phyloP scores from a whole-genome alignment of 2,113 vertebrate species.

The Tetraodon nigroviridis region DNA sequence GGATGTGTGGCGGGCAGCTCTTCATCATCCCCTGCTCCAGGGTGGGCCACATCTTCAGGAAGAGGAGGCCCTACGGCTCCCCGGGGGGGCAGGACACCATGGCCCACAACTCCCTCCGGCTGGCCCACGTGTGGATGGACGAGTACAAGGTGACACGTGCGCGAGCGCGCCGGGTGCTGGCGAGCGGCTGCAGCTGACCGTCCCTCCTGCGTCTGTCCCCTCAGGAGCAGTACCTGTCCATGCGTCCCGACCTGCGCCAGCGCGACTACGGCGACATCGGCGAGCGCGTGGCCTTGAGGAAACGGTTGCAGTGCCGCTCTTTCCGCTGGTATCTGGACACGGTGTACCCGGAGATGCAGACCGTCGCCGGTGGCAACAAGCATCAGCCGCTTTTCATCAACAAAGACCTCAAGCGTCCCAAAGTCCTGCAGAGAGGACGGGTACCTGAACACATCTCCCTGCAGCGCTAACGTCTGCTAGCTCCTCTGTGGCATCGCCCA shows the following conservation, averaged over 20 bases:
- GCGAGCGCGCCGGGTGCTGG: not conserved
- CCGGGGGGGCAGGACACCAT: constrained; percentile 94
- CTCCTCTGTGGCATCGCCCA: not conserved
- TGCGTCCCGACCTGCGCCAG: constrained; percentile 85
- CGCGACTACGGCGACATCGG: constrained; percentile 85
- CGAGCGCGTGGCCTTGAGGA: constrained; percentile 82
- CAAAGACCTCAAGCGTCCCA: constrained; percentile 82
- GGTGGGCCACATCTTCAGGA: constrained; percentile 97
- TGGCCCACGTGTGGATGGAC: constrained; percentile 96
- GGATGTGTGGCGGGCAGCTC: constrained; percentile 95
- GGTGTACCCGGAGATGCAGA: constrained; percentile 94
- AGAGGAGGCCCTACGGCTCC: constrained; percentile 90
- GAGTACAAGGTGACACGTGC: constrained; percentile 84
- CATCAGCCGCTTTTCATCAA: constrained; percentile 81
- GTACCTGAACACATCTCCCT: constrained; percentile 65
- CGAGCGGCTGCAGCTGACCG: not conserved
- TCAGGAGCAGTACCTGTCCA: constrained; percentile 92
- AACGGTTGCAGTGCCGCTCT: constrained; percentile 81
- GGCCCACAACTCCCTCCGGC: constrained; percentile 90
- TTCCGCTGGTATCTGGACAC: constrained; percentile 96
- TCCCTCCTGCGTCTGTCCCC: constrained; percentile 16
- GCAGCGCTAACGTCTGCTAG: not conserved
- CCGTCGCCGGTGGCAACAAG: constrained; percentile 79
- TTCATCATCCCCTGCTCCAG: constrained; percentile 94
- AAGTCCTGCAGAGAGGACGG: constrained; percentile 85